Evolutionary conservation across 2,888 invertebrate genomes (phyloP), one percentile per base, ranked within the genome.

Genomic region (Dyspetes luteomarginatus): DNA sequence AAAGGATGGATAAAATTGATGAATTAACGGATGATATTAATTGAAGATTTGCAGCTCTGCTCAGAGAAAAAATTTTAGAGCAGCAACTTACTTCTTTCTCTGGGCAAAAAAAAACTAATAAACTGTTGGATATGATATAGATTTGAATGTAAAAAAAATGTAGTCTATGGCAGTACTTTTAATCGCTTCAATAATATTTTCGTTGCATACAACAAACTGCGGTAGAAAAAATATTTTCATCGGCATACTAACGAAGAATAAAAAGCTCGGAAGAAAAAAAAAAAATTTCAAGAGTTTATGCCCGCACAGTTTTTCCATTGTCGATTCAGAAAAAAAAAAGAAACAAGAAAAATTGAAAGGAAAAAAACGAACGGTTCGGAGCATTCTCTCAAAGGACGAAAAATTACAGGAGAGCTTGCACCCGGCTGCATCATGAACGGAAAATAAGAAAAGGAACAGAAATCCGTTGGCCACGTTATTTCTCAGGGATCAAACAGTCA

Each of bases 381-480:
- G 72, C n/a, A 77, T 76, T 60, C 55, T 52, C 60, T 76, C 78
- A 82, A 78, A 79, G 76, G 64, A 81, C 72, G 52, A 73, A 67
- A 68, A 68, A 78, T 78, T 65, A 65, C 58, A 48, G 58, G 71
- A 62, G 24, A 72, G 58, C 50, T 45, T 71, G 60, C 62, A 72
- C 62, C 60, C 50, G 77, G 56, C 48, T 60, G 36, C 24, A 77
- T 36, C 64, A 43, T 77, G 45, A 55, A 64, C 43, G 58, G 19
- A 19, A 50, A 19, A 56, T 19, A 19, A 56, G 28, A 28, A 15
- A 28, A 28, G 24, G 15, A 4, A 56, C 15, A 77, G 58, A 65
- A 65, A 71, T 48, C 56, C 71, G 56, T 71, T 72, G 65, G 41
- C 65, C 56, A 58, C 58, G 65, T 65, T 65, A 67, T 58, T 72